phyloP scores from a whole-genome alignment of 1,140 invertebrate genomes.

The Euwallacea fornicatus region DNA sequence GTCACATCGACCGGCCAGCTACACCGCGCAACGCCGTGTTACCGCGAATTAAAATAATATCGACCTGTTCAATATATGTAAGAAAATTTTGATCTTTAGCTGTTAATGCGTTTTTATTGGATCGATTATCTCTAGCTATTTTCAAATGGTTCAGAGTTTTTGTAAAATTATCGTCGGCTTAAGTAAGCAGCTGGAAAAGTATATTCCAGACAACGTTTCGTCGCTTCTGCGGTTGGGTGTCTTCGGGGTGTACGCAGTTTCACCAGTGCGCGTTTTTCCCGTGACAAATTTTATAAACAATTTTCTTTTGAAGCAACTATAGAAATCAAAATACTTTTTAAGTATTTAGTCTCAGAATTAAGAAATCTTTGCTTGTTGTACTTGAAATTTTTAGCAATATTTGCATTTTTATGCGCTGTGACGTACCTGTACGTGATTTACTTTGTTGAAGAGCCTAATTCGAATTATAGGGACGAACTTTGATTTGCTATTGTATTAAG shows the following conservation, averaged over 20 bases:
- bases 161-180: constrained; percentile 10
- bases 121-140: no score
- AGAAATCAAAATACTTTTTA: constrained; percentile 4
- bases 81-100: constrained; percentile 1
- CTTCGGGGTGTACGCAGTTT: constrained; percentile 34
- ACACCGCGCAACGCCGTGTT: constrained; percentile 11
- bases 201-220: constrained; percentile 22
- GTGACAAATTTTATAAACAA: constrained; percentile 28
- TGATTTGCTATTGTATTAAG: background rate
- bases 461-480: background rate
- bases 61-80: background rate
- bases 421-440: constrained; percentile 39
- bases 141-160: constrained; percentile 21
- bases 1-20: constrained; percentile 22
- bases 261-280: constrained; percentile 30
- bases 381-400: constrained; percentile 30
- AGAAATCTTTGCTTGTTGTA: constrained; percentile 34
- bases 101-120: no score
- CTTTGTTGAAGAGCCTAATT: constrained; percentile 10
- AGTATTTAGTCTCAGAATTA: constrained; percentile 13
- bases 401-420: constrained; percentile 29
- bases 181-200: constrained; percentile 24
- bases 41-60: background rate
- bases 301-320: constrained; percentile 3
- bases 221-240: constrained; percentile 11